Base-by-base conservation (phyloP, 1,140 invertebrate genomes). In the Trialeurodes vaporariorum region DNA sequence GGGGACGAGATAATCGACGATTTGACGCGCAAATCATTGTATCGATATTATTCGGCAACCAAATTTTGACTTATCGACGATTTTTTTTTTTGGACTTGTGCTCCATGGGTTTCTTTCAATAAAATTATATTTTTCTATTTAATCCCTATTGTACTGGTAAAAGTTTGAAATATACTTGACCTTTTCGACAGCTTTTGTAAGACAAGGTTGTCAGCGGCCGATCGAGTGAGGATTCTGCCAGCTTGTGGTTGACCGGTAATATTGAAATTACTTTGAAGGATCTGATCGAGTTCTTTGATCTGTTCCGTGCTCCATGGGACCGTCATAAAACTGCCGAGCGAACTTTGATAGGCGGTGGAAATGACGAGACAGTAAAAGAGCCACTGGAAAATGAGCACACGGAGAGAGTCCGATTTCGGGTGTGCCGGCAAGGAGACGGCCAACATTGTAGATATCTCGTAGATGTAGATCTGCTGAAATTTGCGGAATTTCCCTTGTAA, bases 261-360 rank as follows among this genome's bases (percentile, higher is more conserved):
- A 12, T 68, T 61, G 23, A 69, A 66, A 49, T 34, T 24, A 9
- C 59, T 27, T 1, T 66, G 64, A 5, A 69, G 27, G 13, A 71
- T 64, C 23, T 69, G 64, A 13, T 67, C 27, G 21, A 68, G 60
- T 11, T 49, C 64, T 27, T 67, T 27, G 61, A 71, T 69, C 27
- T 71, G 58, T 12, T 66, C 24, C 17, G 58, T 49, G 64, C 65
- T 60, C 62, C 65, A 67, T 17, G 68, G 70, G 24, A 71, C 68
- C 2, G 70, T 71, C 25, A 71, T 58, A 25, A 69, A 67, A 23
- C 70, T 71, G 22, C 70, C 68, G 0, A 69, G 26, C 21, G 66
- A 67, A 2, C 65, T 61, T 40, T 69, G 68, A 34, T 69, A 69
- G 1, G 68, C 68, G 2, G 68, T 63, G 2, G 63, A 61, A 22